Conservation (phyloP, 2,888 invertebrate species). For the Lomographa bimaculata region DNA sequence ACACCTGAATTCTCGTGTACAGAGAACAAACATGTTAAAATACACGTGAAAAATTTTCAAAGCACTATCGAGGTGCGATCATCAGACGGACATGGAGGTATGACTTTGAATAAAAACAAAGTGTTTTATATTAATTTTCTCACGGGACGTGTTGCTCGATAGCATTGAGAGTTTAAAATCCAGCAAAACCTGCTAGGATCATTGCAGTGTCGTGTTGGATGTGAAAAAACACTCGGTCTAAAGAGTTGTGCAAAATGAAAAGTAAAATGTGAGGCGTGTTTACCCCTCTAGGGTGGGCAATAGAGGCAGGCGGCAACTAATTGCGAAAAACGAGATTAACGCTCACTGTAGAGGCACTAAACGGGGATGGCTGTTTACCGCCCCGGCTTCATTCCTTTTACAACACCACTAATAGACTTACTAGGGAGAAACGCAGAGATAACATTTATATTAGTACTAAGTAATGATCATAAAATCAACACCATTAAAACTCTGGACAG, state of each 20-base stretch:
- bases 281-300: conserved; percentile 59
- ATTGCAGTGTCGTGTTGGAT: conserved; percentile 40
- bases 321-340: conserved; percentile 80
- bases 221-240: conserved; percentile 53
- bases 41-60: conserved; percentile 9
- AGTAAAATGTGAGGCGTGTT: conserved; percentile 60
- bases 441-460: conserved; percentile 64
- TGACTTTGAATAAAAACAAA: conserved; percentile 30
- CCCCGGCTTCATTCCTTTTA: conserved; percentile 64
- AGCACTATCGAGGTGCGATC: conserved; percentile 12
- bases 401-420: conserved; percentile 71
- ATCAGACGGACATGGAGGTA: conserved; percentile 8
- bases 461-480: conserved; percentile 66
- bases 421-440: conserved; percentile 61
- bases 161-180: conserved; percentile 37
- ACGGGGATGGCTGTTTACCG: conserved; percentile 67
- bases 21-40: conserved; percentile 16
- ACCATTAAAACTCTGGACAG: conserved; percentile 37
- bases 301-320: conserved; percentile 70
- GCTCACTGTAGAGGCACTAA: conserved; percentile 69
- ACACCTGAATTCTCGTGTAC: conserved; percentile 35
- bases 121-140: conserved; percentile 25
- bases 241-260: conserved; percentile 55
- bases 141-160: conserved; percentile 39
- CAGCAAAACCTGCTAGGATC: conserved; percentile 45